phyloP scores from a whole-genome alignment of 1,140 invertebrate genomes.

The Leptinotarsa texana region DNA sequence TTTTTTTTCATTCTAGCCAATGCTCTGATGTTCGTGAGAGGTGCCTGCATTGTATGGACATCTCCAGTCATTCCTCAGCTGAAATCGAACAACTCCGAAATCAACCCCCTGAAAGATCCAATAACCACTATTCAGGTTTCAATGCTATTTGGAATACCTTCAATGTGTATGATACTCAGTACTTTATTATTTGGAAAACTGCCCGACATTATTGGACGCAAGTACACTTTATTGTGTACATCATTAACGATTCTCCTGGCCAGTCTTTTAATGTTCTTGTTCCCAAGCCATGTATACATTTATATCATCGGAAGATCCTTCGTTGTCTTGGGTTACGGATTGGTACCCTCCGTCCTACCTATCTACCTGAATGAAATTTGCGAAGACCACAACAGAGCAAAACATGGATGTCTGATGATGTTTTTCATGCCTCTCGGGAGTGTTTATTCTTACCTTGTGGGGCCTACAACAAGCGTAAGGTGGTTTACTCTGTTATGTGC shows the following conservation, averaged over 20 bases:
- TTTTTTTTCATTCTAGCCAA: conserved; percentile 29
- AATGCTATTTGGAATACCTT: conserved; percentile 79
- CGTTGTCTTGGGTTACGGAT: conserved; percentile 56
- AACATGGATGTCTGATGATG: conserved; percentile 41
- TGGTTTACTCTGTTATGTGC: conserved; percentile 59
- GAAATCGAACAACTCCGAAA: conserved; percentile 20
- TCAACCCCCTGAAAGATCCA: conserved; percentile 44
- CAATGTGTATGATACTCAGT: conserved; percentile 71
- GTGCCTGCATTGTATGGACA: conserved; percentile 60
- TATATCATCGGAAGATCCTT: conserved; percentile 57
- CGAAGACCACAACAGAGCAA: conserved; percentile 47
- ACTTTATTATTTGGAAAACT: conserved; percentile 46
- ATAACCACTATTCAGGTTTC: conserved; percentile 63
- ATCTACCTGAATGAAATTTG: conserved; percentile 60
- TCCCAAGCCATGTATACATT: conserved; percentile 53
- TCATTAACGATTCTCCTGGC: conserved; percentile 18
- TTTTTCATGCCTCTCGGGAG: conserved; percentile 42
- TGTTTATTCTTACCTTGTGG: conserved; percentile 60
- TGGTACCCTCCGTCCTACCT: conserved; percentile 58
- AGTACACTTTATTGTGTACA: conserved; percentile 56
- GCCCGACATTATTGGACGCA: conserved; percentile 55
- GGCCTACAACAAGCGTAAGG: conserved; percentile 62
- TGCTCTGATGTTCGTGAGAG: no score
- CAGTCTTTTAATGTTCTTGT: conserved; percentile 27
- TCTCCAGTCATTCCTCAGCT: conserved; percentile 69